These are phyloP conservation scores for Barypeithes pellucidus DNA, from an alignment of 2,888 invertebrate species.

Conservation along the genomic window DNA sequence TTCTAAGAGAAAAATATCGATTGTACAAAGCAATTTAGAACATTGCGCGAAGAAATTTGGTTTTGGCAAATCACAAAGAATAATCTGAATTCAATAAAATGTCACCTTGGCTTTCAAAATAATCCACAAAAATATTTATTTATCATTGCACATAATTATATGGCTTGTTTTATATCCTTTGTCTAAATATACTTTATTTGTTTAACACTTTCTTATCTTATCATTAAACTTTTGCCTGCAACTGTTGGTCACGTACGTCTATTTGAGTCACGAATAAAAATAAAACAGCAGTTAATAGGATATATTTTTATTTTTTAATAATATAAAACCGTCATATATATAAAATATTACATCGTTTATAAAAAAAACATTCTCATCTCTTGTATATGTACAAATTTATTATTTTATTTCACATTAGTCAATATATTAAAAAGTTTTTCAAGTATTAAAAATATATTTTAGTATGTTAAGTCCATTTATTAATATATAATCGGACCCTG, in stretches of 20 bases:
- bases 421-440: constrained; percentile 43
- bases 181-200: constrained; percentile 15
- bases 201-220: constrained; percentile 31
- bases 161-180: constrained; percentile 5
- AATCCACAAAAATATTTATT: not conserved
- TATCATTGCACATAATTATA: not conserved
- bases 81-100: too few relatives aligned
- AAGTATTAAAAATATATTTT: constrained; percentile 61
- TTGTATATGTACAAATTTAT: constrained; percentile 42
- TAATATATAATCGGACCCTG: constrained; percentile 18
- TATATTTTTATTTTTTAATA: constrained; percentile 60
- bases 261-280: constrained; percentile 23
- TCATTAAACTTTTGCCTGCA: constrained; percentile 21
- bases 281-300: constrained; percentile 13
- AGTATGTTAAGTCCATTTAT: constrained; percentile 40
- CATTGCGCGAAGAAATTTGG: too few relatives aligned
- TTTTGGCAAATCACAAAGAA: too few relatives aligned
- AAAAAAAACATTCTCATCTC: constrained; percentile 57
- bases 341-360: constrained; percentile 66
- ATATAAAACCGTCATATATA: constrained; percentile 65
- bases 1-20: too few relatives aligned
- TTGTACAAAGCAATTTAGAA: too few relatives aligned
- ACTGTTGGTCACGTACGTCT: constrained; percentile 12
- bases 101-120: not conserved
- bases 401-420: constrained; percentile 35